A percentile compares a stretch with the other conserved stretches of the same genome.
phyloP scores from a whole-genome alignment of 2,113 vertebrate species.

The Meles meles region DNA sequence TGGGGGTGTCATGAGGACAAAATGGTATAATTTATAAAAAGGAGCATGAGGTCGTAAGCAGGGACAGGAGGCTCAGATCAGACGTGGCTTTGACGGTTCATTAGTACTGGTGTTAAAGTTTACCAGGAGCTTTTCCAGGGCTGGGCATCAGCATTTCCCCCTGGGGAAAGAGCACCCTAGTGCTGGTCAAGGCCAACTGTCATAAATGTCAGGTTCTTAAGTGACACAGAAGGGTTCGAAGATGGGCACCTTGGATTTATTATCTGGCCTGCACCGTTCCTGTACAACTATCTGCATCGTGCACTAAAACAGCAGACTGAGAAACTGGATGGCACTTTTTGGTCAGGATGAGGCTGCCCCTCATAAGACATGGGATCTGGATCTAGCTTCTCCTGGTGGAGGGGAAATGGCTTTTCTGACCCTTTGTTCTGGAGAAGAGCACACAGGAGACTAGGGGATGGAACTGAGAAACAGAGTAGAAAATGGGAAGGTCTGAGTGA shows the following conservation, averaged over 20 bases:
- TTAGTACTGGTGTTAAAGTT: background rate
- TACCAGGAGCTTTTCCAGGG: background rate
- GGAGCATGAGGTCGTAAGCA: background rate
- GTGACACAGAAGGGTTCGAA: background rate
- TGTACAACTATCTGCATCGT: background rate
- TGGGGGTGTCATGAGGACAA: background rate
- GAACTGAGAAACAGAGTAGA: background rate
- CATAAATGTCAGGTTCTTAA: background rate
- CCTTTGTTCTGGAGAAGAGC: background rate
- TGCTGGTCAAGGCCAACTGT: background rate
- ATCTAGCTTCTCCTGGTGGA: accelerated
- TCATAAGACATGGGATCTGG: too few relatives aligned
- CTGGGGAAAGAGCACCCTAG: background rate
- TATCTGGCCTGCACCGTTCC: background rate
- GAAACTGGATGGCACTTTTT: background rate
- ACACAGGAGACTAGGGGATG: background rate
- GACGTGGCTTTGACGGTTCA: background rate
- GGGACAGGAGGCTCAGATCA: background rate
- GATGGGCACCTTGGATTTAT: background rate
- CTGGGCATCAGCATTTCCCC: background rate
- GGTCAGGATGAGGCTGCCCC: background rate
- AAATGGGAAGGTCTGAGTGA: background rate
- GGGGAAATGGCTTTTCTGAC: background rate
- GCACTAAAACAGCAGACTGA: background rate
- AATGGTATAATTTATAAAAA: background rate